Evolutionary conservation across 1,140 invertebrate genomes (phyloP), one percentile per base, ranked within the genome.

Genomic region (Anastrepha ludens): DNA sequence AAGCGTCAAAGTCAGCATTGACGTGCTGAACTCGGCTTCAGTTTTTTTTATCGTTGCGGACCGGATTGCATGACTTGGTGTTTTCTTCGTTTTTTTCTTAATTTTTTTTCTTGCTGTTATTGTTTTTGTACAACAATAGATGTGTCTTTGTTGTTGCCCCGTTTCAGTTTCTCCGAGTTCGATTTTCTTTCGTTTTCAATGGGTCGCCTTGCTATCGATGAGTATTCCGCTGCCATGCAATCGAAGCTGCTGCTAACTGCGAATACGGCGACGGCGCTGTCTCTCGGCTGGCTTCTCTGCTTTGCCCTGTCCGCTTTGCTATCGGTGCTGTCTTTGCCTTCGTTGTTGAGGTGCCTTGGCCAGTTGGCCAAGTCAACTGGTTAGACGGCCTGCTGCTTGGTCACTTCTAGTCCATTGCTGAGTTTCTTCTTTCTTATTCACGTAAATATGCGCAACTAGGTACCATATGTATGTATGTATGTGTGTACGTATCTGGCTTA

Each of bases 111-210:
- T 44, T 47, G 17, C 11, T 74, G 2, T 7, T n/a, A 59, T 39
- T 50, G 4, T 44, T 50, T 81, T 7, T 81, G 20, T 85, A 17
- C 64, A 65, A 65, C 15, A 65, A 39, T 65, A 85, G 50, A 29
- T n/a, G 50, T 58, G 50, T 85, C 74, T 85, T 20, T 81, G 44
- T 81, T 50, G 1, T 81, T 55, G 17, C 39, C 20, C 20, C 47
- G 44, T 81, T 81, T 81, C 47, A 81, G 9, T 81, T 81, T 81
- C 74, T 81, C 47, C 20, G 47, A 17, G 6, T 81, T 81, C 74
- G 47, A 55, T 81, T 55, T 81, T 81, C 74, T 81, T 81, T 81
- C 74, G 74, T 81, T 81, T 81, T 81, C 74, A 81, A 81, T 13
- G 74, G 17, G 17, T 81, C 64, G 5, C 64, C 17, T 41, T 17